A percentile compares a stretch with the other conserved stretches of the same genome.
Evolutionary conservation across 1,140 invertebrate genomes (phyloP).

Genomic region (Diabrotica virgifera): DNA sequence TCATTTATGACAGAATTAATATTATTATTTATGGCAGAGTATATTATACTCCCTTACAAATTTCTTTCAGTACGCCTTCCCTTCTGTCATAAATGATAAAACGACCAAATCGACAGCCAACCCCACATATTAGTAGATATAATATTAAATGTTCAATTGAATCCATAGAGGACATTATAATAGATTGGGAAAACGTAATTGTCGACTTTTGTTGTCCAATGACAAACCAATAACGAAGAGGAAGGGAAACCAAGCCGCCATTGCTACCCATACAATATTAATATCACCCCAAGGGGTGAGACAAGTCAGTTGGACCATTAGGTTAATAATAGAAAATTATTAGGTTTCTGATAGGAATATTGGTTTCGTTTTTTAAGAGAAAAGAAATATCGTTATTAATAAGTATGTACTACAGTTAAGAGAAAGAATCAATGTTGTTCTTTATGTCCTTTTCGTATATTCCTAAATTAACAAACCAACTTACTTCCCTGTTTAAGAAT

Average conservation of each 20-base stretch:
- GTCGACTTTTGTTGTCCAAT: conserved; percentile 25
- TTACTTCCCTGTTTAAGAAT: too few species aligned
- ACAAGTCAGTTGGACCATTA: conserved; percentile 5
- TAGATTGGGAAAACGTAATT: conserved; percentile 27
- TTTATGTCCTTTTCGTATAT: too few species aligned
- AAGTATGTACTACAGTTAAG: too few species aligned
- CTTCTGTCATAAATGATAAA: background rate
- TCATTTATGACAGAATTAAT: too few species aligned
- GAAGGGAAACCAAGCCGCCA: conserved; percentile 8
- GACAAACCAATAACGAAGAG: conserved; percentile 17
- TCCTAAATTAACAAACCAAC: too few species aligned
- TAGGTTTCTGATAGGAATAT: too few species aligned
- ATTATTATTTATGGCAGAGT: too few species aligned
- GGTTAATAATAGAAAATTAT: too few species aligned
- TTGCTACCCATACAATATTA: conserved; percentile 12
- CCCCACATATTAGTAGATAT: conserved; percentile 11
- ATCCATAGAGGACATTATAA: conserved; percentile 22
- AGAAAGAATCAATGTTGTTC: too few species aligned
- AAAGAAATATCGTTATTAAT: too few species aligned
- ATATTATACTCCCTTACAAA: background rate
- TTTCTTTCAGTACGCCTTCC: background rate
- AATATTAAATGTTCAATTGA: conserved; percentile 17
- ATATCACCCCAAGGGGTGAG: conserved; percentile 7
- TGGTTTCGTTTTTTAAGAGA: too few species aligned
- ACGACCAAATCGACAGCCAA: conserved; percentile 1